phyloP scores from a whole-genome alignment of 1,140 invertebrate species.

The Drosophila ogumai region DNA sequence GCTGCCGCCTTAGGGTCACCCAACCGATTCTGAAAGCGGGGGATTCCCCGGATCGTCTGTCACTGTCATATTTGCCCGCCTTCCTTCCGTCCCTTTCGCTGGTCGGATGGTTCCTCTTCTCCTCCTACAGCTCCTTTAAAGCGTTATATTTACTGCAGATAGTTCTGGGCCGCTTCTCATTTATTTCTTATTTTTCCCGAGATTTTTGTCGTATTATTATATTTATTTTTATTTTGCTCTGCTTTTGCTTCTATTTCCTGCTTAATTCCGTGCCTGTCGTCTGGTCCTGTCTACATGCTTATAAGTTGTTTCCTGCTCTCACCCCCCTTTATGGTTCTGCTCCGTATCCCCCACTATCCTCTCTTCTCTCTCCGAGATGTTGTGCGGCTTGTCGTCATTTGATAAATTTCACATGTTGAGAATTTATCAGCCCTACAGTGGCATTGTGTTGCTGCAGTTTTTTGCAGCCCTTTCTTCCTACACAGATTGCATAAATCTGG shows the following conservation, averaged over 20 bases:
- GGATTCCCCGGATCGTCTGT: constrained; percentile 54
- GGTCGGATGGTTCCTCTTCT: not conserved
- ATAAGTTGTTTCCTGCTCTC: constrained; percentile 74
- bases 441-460: constrained; percentile 21
- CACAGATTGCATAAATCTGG: constrained; percentile 58
- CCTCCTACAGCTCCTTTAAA: constrained; percentile 47
- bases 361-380: constrained; percentile 6
- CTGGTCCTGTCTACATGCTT: constrained; percentile 78
- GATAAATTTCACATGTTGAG: constrained; percentile 77
- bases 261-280: constrained; percentile 76
- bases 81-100: constrained; percentile 17
- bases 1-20: constrained; percentile 37
- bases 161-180: constrained; percentile 9
- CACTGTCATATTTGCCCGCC: constrained; percentile 70
- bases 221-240: constrained; percentile 31
- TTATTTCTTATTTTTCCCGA: constrained; percentile 19
- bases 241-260: constrained; percentile 57
- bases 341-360: not conserved
- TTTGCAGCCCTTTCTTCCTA: not conserved
- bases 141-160: constrained; percentile 67
- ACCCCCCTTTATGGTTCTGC: constrained; percentile 7
- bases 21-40: constrained; percentile 16
- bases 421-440: constrained; percentile 61
- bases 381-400: constrained; percentile 67
- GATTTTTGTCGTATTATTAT: constrained; percentile 27